A percentile compares a stretch with the other conserved stretches of the same genome.
Conservation (phyloP, 2,797 vertebrate genomes). For the Alfaro cultratus region DNA sequence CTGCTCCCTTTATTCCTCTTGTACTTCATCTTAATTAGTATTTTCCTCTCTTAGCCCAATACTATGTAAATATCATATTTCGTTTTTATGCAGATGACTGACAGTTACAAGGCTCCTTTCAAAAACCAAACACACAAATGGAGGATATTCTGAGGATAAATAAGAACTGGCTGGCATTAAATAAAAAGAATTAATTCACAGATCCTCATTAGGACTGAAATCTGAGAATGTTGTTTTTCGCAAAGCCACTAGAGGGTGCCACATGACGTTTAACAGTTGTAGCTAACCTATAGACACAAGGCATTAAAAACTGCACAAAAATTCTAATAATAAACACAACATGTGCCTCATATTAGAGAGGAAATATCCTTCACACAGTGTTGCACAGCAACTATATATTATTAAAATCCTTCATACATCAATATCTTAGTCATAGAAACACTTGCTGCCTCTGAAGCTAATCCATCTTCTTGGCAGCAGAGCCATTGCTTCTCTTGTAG, state of each 20-base stretch:
- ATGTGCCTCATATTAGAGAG: background rate
- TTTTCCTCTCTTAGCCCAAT: background rate
- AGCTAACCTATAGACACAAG: background rate
- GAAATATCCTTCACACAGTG: background rate
- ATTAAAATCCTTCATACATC: background rate
- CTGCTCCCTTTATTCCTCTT: too few relatives aligned
- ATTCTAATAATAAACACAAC: background rate
- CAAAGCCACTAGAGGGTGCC: slow-evolving; percentile 11
- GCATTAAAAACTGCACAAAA: background rate
- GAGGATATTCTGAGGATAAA: background rate
- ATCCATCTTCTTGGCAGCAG: slow-evolving; percentile 69
- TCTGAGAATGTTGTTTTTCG: background rate
- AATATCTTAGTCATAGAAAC: background rate
- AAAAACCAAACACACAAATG: background rate
- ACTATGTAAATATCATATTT: background rate
- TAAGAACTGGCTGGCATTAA: background rate
- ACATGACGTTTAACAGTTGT: background rate
- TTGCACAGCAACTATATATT: background rate
- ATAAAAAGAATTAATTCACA: background rate
- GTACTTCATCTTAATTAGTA: background rate
- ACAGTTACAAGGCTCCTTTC: background rate
- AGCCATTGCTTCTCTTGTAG: slow-evolving; percentile 63
- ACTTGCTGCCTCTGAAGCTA: slow-evolving; percentile 30
- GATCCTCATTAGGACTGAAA: background rate
- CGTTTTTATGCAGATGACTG: background rate